Base-by-base conservation (phyloP, 1,140 invertebrate genomes). In the Drosophila insularis region DNA sequence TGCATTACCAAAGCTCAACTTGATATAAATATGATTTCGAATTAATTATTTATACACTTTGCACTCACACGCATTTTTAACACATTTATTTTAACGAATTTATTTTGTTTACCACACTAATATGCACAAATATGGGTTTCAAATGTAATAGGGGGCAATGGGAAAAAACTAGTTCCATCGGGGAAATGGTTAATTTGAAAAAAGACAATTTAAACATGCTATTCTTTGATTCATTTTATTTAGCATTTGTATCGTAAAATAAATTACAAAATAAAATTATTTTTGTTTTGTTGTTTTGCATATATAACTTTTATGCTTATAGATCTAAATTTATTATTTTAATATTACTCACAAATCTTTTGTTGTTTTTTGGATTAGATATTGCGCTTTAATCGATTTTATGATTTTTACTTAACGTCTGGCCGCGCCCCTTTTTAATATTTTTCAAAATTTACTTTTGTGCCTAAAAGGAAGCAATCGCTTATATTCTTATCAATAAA, bases 191-290 rank as follows among this genome's bases (percentile, higher is more conserved):
- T 37, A 13, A 37, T 37, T 37, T 35, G n/a, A 37, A 13, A 37
- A 37, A n/a, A 4, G 1, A 37, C 35, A 11, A 13, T 37, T 35
- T 37, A 37, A 37, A 13, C 14, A 0, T 14, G 11, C 17, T 17
- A 54, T 10, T 80, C 78, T 76, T 77, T 81, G 79, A 76, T 79
- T 86, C 79, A 69, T 62, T 86, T 87, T 86, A 82, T 77, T 86
- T 86, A 74, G 74, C 66, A 79, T 66, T 43, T 27, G 79, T 81
- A 73, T 81, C 79, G 84, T 87, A 87, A 87, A 87, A 87, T 87
- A 89, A 87, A 84, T 87, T 87, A 87, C 71, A 86, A 86, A 86
- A 86, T 87, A 87, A 87, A 87, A 87, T 80, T 11, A 13, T 37
- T 76, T 80, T 78, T 77, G 81, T 54, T 21, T 65, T 64, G 27